phyloP scores from a whole-genome alignment of 2,113 vertebrate species.

The Isichthys henryi region DNA sequence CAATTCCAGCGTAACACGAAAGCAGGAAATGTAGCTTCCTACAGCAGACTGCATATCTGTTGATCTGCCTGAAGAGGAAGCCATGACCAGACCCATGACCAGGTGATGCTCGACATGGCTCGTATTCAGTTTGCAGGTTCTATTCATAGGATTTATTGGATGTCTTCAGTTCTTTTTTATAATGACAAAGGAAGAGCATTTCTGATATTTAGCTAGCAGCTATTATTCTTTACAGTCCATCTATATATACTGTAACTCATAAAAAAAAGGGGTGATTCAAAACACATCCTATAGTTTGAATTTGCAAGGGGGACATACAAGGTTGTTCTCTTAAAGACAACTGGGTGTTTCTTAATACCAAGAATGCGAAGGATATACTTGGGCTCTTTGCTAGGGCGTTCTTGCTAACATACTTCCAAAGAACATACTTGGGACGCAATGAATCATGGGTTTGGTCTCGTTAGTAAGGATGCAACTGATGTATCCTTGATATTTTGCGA shows the following conservation, averaged over 20 bases:
- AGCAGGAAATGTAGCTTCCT: background rate
- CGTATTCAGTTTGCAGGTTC: background rate
- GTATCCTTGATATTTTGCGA: background rate
- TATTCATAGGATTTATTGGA: background rate
- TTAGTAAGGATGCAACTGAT: background rate
- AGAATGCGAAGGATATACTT: background rate
- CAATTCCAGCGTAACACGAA: background rate
- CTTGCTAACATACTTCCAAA: too few relatives aligned
- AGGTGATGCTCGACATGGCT: background rate
- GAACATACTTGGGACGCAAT: background rate
- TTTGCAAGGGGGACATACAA: too few relatives aligned
- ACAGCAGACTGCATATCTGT: background rate
- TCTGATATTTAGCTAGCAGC: background rate
- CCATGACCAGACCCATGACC: background rate
- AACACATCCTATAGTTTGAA: background rate
- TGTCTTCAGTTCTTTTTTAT: background rate
- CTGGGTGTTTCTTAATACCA: background rate
- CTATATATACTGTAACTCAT: background rate
- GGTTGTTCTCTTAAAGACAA: background rate
- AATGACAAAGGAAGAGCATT: background rate
- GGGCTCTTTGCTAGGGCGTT: too few relatives aligned
- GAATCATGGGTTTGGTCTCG: background rate
- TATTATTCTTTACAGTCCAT: background rate
- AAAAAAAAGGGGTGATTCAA: background rate
- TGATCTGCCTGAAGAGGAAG: background rate